Evolutionary conservation across 2,113 vertebrate genomes (phyloP), one percentile per base, ranked within the genome.

Genomic region (Rhinolophus ferrumequinum): DNA sequence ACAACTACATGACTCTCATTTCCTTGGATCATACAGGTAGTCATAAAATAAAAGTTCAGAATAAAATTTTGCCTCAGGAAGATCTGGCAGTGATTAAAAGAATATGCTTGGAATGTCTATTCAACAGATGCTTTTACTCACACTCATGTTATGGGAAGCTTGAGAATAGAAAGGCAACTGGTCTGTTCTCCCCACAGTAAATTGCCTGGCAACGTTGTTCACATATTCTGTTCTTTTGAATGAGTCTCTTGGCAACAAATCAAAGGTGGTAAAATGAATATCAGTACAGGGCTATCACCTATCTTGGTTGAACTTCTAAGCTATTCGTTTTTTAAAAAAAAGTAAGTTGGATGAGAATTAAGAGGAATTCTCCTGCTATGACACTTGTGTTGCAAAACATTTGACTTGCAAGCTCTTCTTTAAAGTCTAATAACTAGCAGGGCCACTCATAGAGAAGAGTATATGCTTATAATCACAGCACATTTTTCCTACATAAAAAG

Each of bases 11-110:
- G 54, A 83, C 70, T 77, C 35, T 56, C 70, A 50, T 33, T 83
- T n/a, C 21, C 10, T 89, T 75, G 86, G 52, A 47, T 79, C 33
- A 86, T 94, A 80, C 38, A 62, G 35, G 3, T 26, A 80, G 50
- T 80, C 77, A 90, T 82, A 19, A 93, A 88, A 88, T 77, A 72
- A 79, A 54, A 91, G 50, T 82, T 94, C 62, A 91, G 84, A 91
- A 69, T 70, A 64, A 85, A 88, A 77, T 56, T 87, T 24, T 64
- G 73, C 58, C 67, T 90, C 15, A 60, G 90, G 69, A 88, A 94
- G 80, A 3, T 58, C 95, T 93, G 96, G 93, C 81, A 97, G 33
- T 73, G 91, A 96, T 97, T 88, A 96, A 94, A 97, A 24, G 80
- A 41, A 93, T 89, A 95, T 33, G 26, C 73, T 60, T 88, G 89